Conservation (phyloP, 2,888 invertebrate genomes). For the Perdita meconis region DNA sequence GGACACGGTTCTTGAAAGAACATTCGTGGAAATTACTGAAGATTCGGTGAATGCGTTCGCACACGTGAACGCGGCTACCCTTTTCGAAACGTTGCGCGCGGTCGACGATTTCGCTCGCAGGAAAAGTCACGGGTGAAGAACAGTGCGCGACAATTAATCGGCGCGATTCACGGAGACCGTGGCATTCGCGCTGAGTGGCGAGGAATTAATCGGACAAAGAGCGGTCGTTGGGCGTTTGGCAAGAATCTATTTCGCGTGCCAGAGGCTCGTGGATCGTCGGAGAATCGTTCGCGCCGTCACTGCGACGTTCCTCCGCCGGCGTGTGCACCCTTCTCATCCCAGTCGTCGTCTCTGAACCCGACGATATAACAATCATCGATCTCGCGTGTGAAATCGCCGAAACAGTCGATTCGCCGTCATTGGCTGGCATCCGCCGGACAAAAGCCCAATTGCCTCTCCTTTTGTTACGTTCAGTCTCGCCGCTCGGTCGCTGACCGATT, state of each 20-base stretch:
- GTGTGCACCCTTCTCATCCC: not conserved
- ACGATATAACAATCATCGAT: not conserved
- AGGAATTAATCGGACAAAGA: conserved; percentile 3
- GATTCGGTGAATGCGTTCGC: not conserved
- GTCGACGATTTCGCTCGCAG: conserved; percentile 6
- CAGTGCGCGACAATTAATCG: conserved; percentile 18
- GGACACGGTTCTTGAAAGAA: conserved; percentile 5
- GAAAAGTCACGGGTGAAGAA: not conserved
- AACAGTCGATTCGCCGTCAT: conserved; percentile 29
- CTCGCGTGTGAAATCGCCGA: conserved; percentile 8
- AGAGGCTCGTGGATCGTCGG: not conserved
- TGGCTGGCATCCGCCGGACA: conserved; percentile 3
- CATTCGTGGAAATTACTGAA: conserved; percentile 14
- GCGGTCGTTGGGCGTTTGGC: not conserved
- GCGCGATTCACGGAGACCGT: conserved; percentile 1
- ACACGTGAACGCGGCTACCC: conserved; percentile 13
- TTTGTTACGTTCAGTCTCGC: not conserved
- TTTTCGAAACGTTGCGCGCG: not conserved
- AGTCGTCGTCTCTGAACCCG: too few species aligned
- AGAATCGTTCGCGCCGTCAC: not conserved
- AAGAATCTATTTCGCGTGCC: not conserved
- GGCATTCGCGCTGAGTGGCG: conserved; percentile 8
- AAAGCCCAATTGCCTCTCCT: conserved; percentile 4
- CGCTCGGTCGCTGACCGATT: not conserved
- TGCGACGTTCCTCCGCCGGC: not conserved